phyloP scores from a whole-genome alignment of 2,888 invertebrate species.

The Iselma pallidipennis region DNA sequence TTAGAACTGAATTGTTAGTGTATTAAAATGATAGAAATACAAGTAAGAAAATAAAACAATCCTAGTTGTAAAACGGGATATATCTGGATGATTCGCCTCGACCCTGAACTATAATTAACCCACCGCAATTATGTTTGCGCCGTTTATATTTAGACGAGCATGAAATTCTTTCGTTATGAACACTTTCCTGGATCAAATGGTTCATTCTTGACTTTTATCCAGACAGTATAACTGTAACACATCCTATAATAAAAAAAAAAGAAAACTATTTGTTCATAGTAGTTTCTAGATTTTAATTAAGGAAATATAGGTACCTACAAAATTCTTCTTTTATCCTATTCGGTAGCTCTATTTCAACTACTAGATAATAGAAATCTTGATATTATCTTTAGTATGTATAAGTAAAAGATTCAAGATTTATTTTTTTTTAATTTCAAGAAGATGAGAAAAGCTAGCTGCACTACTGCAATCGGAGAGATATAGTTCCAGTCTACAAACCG shows the following conservation, averaged over 20 bases:
- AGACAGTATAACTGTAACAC: too few relatives aligned
- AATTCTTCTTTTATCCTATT: not conserved
- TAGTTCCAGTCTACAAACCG: not conserved
- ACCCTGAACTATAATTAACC: conserved; percentile 25
- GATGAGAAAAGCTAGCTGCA: not conserved
- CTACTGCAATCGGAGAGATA: not conserved
- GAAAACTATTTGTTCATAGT: too few relatives aligned
- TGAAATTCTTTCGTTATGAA: not conserved
- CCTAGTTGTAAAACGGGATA: not conserved
- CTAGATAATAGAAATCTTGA: not conserved
- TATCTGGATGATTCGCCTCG: conserved; percentile 1
- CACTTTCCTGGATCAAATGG: not conserved
- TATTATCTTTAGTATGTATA: not conserved
- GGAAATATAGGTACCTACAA: too few relatives aligned
- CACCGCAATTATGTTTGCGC: conserved; percentile 20
- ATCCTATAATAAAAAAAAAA: too few relatives aligned
- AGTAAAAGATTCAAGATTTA: not conserved
- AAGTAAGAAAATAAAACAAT: not conserved
- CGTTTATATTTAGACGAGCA: conserved; percentile 19
- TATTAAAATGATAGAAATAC: not conserved
- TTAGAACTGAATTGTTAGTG: not conserved
- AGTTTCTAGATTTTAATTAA: too few relatives aligned
- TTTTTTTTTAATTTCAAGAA: not conserved
- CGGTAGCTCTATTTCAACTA: not conserved
- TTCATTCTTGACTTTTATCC: not conserved